phyloP scores from a whole-genome alignment of 2,113 vertebrate genomes.

The Pteropus alecto region DNA sequence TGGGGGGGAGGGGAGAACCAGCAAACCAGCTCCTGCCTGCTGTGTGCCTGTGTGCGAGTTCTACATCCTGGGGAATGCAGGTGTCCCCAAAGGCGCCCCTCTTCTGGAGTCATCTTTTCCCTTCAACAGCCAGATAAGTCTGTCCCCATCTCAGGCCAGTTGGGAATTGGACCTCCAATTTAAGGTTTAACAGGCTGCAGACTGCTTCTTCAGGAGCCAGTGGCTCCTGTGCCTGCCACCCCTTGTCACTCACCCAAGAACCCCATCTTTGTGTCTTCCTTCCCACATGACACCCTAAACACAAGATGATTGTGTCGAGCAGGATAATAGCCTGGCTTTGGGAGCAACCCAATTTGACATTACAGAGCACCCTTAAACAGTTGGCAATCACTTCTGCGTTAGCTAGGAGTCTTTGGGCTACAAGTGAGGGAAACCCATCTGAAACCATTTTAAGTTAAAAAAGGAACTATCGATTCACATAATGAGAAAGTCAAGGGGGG shows the following conservation, averaged over 20 bases:
- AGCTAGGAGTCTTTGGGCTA: background rate
- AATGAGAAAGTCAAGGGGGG: background rate
- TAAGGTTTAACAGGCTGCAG: background rate
- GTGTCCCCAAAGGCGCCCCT: background rate
- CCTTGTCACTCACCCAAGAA: background rate
- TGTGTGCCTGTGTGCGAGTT: accelerated
- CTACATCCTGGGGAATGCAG: too few relatives aligned
- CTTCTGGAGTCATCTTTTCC: background rate
- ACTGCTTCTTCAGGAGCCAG: background rate
- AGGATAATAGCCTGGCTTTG: background rate
- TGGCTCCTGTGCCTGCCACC: background rate
- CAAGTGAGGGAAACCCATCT: background rate
- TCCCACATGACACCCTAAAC: background rate
- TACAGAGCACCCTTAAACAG: background rate
- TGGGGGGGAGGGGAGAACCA: background rate
- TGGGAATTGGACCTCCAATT: too few relatives aligned
- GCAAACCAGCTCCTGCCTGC: background rate
- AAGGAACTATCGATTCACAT: background rate
- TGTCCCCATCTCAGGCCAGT: too few relatives aligned
- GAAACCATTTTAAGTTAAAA: background rate
- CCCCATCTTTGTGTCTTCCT: background rate
- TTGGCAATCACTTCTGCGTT: background rate
- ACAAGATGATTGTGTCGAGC: background rate
- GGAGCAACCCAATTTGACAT: background rate
- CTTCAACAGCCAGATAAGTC: background rate